Conservation (phyloP, 1,140 invertebrate species). For the Eupeodes corollae region DNA sequence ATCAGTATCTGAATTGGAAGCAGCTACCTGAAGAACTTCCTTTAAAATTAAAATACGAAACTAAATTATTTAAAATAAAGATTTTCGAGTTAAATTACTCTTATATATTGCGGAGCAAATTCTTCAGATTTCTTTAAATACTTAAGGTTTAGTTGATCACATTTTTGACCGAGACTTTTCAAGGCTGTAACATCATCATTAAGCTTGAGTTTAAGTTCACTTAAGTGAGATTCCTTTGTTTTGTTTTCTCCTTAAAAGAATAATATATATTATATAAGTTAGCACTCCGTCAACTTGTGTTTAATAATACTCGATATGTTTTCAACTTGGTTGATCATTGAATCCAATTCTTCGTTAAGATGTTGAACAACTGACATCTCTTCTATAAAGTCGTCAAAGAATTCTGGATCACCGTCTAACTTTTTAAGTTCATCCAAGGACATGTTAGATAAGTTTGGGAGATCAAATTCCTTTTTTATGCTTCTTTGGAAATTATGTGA, state of each 20-base stretch:
- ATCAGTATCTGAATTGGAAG: constrained; percentile 56
- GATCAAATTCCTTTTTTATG: constrained; percentile 17
- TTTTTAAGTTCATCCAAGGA: constrained; percentile 56
- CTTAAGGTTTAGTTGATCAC: constrained; percentile 52
- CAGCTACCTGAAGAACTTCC: constrained; percentile 45
- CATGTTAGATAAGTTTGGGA: constrained; percentile 55
- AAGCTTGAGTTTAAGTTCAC: constrained; percentile 48
- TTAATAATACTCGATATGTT: constrained; percentile 50
- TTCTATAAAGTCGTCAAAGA: constrained; percentile 58
- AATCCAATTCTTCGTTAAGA: constrained; percentile 54
- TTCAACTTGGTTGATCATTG: constrained; percentile 58
- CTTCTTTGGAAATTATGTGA: constrained; percentile 1
- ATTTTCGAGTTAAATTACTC: constrained; percentile 40
- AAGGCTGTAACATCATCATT: constrained; percentile 52
- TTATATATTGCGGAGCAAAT: constrained; percentile 60
- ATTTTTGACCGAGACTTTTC: constrained; percentile 55
- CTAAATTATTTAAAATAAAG: not conserved
- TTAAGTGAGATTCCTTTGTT: constrained; percentile 50
- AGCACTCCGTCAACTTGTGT: constrained; percentile 2
- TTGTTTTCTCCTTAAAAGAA: constrained; percentile 50
- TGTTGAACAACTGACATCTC: constrained; percentile 52
- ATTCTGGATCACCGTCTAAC: constrained; percentile 52
- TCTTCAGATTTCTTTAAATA: constrained; percentile 59
- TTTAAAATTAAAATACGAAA: constrained; percentile 10
- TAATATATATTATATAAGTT: not conserved